Percentiles rank a stretch among this genome's conserved stretches.
Evolutionary conservation across 2,113 vertebrate genomes (phyloP).

Genomic region (Microtus oregoni): DNA sequence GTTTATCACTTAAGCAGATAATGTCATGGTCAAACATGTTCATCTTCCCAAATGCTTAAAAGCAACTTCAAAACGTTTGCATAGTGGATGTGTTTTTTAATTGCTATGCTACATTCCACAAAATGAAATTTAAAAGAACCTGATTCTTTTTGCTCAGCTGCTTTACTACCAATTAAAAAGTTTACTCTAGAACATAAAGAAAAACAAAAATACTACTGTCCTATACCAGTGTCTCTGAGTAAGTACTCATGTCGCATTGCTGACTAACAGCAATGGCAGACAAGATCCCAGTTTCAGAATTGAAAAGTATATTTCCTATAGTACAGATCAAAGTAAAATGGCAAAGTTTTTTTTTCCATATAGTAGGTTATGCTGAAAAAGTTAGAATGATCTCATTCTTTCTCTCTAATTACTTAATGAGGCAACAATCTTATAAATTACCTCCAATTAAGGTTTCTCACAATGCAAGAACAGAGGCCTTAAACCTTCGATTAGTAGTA

Average conservation of each 20-base stretch:
- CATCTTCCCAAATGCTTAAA: not conserved
- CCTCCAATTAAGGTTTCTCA: not conserved
- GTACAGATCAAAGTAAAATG: not conserved
- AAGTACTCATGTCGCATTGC: not conserved
- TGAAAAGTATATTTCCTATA: not conserved
- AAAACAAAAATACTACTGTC: not conserved
- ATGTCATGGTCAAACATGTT: not conserved
- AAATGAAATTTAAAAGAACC: not conserved
- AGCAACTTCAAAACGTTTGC: not conserved
- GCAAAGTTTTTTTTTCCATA: not conserved
- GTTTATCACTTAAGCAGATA: not conserved
- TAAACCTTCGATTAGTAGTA: slow-evolving; percentile 48
- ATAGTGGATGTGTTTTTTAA: not conserved
- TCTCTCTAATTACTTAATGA: not conserved
- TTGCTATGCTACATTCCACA: not conserved
- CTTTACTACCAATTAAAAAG: slow-evolving; percentile 14
- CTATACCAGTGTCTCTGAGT: not conserved
- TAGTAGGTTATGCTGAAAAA: not conserved
- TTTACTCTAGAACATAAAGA: not conserved
- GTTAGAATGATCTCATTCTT: not conserved
- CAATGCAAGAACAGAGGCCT: not conserved
- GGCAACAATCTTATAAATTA: not conserved
- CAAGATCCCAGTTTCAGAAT: not conserved
- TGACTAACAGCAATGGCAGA: not conserved
- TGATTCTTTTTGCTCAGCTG: not conserved